Evolutionary conservation across 1,140 invertebrate species (phyloP).

Genomic region (Oreohelix idahoensis): DNA sequence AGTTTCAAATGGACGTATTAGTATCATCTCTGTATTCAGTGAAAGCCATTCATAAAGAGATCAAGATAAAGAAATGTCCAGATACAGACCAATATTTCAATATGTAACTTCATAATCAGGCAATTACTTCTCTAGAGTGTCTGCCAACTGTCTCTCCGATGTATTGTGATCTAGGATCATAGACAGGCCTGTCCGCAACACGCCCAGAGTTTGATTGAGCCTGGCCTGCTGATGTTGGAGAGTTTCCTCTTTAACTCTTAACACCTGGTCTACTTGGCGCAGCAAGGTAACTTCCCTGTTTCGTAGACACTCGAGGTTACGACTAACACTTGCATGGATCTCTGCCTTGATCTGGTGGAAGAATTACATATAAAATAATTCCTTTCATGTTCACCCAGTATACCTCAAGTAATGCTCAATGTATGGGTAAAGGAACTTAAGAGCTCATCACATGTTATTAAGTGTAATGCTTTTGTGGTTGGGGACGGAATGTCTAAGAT

Average conservation of each 20-base stretch:
- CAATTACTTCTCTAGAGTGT: slow-evolving; percentile 42
- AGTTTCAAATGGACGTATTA: too few relatives aligned
- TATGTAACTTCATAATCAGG: not conserved
- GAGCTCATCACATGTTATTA: too few relatives aligned
- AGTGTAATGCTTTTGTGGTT: too few relatives aligned
- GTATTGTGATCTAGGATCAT: slow-evolving; percentile 33
- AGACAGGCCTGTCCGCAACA: slow-evolving; percentile 50
- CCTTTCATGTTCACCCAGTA: not conserved
- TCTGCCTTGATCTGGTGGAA: slow-evolving; percentile 59
- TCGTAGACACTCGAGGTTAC: slow-evolving; percentile 63
- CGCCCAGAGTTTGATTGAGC: slow-evolving; percentile 61
- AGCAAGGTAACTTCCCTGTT: slow-evolving; percentile 66
- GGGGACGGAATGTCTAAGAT: too few relatives aligned
- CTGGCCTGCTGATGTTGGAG: slow-evolving; percentile 61
- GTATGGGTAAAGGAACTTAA: too few relatives aligned
- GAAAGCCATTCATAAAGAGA: too few relatives aligned
- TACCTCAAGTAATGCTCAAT: too few relatives aligned
- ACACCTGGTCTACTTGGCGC: slow-evolving; percentile 63
- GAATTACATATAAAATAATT: not conserved
- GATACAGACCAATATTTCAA: not conserved
- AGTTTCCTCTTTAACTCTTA: slow-evolving; percentile 65
- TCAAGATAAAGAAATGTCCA: too few relatives aligned
- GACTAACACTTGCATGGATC: slow-evolving; percentile 64
- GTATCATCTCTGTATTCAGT: too few relatives aligned
- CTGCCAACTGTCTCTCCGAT: slow-evolving; percentile 37